Evolutionary conservation across 2,797 vertebrate genomes (phyloP).

Genomic region (Tokudaia tokunoshimensis): DNA sequence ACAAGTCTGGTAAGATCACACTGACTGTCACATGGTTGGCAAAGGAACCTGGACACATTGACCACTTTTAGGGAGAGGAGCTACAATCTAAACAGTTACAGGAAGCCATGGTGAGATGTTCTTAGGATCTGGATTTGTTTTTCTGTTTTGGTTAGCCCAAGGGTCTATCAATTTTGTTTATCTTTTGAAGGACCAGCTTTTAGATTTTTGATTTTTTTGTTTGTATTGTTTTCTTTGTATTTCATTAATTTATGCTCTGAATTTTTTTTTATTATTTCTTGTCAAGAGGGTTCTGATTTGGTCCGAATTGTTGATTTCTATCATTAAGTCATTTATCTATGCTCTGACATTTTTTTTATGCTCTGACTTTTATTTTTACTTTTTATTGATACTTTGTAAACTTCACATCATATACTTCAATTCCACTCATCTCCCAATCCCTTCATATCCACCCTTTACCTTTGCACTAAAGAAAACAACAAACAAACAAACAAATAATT

Average conservation of each 20-base stretch:
- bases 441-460: neutral
- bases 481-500: neutral
- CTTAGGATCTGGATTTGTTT: neutral
- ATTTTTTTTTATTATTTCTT: neutral
- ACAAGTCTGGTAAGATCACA: neutral
- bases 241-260: neutral
- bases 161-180: neutral
- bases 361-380: neutral
- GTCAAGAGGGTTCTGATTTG: neutral
- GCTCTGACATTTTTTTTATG: neutral
- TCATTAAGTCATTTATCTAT: neutral
- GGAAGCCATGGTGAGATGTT: neutral
- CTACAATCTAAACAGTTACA: neutral
- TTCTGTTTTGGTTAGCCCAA: neutral
- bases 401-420: neutral
- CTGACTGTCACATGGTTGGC: neutral
- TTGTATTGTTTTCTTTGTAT: neutral
- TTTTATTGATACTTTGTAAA: neutral
- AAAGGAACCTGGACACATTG: neutral
- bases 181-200: neutral
- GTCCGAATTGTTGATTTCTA: neutral
- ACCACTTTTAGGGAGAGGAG: neutral
- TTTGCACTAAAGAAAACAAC: neutral
- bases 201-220: neutral
- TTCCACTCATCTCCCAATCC: neutral